A percentile compares a stretch with the other conserved stretches of the same genome.
These are phyloP conservation scores for Mormoops blainvillei DNA, from an alignment of 2,113 vertebrate species.

Conservation along the genomic window DNA sequence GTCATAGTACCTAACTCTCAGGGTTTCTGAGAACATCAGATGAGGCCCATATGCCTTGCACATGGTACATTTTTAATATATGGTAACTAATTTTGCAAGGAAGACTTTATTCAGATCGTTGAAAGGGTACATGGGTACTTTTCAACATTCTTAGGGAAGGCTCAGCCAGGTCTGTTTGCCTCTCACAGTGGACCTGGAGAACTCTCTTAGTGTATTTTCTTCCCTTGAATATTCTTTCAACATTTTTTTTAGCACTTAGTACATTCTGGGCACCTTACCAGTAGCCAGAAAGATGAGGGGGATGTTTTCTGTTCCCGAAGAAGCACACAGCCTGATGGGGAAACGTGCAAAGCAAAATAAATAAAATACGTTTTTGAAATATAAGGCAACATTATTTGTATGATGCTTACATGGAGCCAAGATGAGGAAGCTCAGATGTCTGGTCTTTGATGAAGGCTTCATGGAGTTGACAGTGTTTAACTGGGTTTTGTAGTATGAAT, in stretches of 20 bases:
- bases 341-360: not conserved
- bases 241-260: not conserved
- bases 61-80: not conserved
- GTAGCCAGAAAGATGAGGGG: not conserved
- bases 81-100: not conserved
- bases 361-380: not conserved
- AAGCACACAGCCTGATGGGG: not conserved
- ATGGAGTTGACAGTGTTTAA: not conserved
- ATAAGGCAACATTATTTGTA: not conserved
- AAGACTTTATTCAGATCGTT: not conserved
- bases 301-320: not conserved
- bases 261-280: not conserved
- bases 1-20: not conserved
- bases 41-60: not conserved
- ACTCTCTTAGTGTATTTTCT: not conserved
- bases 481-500: not conserved
- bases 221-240: not conserved
- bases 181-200: not conserved
- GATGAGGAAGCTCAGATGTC: not conserved
- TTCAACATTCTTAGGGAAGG: not conserved
- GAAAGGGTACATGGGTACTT: not conserved
- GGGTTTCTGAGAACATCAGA: not conserved
- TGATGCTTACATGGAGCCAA: not conserved
- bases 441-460: not conserved
- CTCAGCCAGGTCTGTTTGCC: not conserved